A percentile compares a stretch with the other conserved stretches of the same genome.
phyloP scores from a whole-genome alignment of 2,113 vertebrate species.

The Toxotes chatareus region DNA sequence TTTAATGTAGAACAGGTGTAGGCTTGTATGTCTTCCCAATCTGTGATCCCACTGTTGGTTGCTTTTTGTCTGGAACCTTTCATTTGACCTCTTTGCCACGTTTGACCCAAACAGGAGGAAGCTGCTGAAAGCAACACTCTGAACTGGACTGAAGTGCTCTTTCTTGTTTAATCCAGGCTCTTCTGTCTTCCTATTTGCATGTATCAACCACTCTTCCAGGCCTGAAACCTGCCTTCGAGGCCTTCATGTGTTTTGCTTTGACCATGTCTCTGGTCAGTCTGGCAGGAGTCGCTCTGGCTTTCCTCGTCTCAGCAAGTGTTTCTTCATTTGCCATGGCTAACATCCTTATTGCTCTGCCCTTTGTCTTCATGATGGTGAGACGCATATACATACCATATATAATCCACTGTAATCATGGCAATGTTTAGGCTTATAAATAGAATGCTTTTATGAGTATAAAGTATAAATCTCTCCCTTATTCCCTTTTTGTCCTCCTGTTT shows the following conservation, averaged over 20 bases:
- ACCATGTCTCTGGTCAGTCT: conserved; percentile 85
- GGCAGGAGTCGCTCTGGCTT: conserved; percentile 83
- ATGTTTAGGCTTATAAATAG: not conserved
- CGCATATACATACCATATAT: not conserved
- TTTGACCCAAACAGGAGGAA: not conserved
- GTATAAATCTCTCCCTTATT: not conserved
- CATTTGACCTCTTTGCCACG: conserved; percentile 2
- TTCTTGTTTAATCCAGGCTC: not conserved
- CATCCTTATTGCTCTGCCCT: conserved; percentile 84
- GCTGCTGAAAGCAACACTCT: not conserved
- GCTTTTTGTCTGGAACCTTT: not conserved
- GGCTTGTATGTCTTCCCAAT: not conserved
- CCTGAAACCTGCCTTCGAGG: conserved; percentile 74
- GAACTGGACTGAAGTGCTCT: not conserved
- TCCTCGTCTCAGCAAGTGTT: conserved; percentile 84
- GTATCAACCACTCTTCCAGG: conserved; percentile 58
- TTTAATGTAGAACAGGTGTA: not conserved
- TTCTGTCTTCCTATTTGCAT: not conserved
- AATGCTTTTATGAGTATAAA: not conserved
- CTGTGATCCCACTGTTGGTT: not conserved
- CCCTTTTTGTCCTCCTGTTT: not conserved
- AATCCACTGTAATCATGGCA: too few relatives aligned
- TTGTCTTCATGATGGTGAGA: conserved; percentile 88
- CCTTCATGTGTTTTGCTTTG: conserved; percentile 82
- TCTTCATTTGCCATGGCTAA: conserved; percentile 85